Percentiles rank a stretch among this genome's conserved stretches.
phyloP scores from a whole-genome alignment of 2,888 invertebrate genomes.

The Macaria notata region DNA sequence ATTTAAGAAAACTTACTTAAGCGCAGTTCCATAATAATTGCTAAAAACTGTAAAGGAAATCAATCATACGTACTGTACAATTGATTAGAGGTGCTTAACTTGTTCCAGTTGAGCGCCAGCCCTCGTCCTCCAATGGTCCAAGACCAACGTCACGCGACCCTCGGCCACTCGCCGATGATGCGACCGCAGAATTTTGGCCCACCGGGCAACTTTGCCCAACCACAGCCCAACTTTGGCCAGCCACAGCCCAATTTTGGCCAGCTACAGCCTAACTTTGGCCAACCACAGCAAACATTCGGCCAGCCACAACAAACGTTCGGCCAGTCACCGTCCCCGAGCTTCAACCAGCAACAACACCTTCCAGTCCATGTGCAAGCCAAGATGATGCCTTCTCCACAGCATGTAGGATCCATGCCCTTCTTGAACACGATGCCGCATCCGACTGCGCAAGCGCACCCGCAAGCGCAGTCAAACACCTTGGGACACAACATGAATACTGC shows the following conservation, averaged over 20 bases:
- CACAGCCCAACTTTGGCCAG: slow-evolving; percentile 2
- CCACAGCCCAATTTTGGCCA: too few relatives aligned
- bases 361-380: slow-evolving; percentile 54
- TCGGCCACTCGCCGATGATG: slow-evolving; percentile 40
- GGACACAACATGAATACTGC: slow-evolving; percentile 50
- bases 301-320: too few relatives aligned
- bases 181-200: slow-evolving; percentile 10
- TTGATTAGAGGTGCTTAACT: too few relatives aligned
- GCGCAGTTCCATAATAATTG: too few relatives aligned
- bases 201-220: too few relatives aligned
- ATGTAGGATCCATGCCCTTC: slow-evolving; percentile 69
- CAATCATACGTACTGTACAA: too few relatives aligned
- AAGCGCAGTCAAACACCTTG: slow-evolving; percentile 52
- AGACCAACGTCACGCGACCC: slow-evolving; percentile 58
- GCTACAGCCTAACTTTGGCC: neutral
- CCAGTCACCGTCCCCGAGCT: slow-evolving; percentile 5
- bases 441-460: slow-evolving; percentile 33
- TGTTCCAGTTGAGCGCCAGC: slow-evolving; percentile 53
- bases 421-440: slow-evolving; percentile 53
- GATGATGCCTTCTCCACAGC: slow-evolving; percentile 41
- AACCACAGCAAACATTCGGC: too few relatives aligned
- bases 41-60: too few relatives aligned
- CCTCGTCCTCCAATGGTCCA: slow-evolving; percentile 51
- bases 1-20: too few relatives aligned
- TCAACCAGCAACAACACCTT: slow-evolving; percentile 17